Conservation (phyloP, 2,113 vertebrate genomes). For the Xiphophorus couchianus region DNA sequence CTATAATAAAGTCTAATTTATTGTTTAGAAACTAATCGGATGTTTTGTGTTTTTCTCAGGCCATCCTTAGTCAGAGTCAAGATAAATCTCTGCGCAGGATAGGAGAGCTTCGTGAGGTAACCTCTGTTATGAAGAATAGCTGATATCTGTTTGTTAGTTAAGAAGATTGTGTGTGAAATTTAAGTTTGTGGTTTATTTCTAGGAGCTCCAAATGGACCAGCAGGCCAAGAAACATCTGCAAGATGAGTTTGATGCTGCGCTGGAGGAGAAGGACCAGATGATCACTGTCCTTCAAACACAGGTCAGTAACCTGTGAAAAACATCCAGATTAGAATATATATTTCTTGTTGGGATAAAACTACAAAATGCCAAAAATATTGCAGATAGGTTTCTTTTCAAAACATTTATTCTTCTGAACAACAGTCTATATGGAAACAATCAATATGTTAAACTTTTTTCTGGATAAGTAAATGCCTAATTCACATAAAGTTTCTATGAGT, state of each 20-base stretch:
- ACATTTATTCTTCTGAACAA: too few relatives aligned
- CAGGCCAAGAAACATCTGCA: constrained; percentile 98
- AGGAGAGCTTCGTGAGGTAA: constrained; percentile 93
- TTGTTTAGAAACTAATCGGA: not conserved
- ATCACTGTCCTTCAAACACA: constrained; percentile 97
- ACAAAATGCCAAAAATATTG: too few relatives aligned
- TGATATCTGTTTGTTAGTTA: not conserved
- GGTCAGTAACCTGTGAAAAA: constrained; percentile 64
- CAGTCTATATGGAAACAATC: too few relatives aligned
- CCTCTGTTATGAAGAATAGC: not conserved
- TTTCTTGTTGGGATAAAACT: not conserved
- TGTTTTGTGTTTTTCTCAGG: constrained; percentile 71
- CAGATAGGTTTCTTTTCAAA: too few relatives aligned
- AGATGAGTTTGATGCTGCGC: constrained; percentile 93
- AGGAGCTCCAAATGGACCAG: constrained; percentile 99
- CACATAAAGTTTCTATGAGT: too few relatives aligned
- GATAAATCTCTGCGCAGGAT: constrained; percentile 96
- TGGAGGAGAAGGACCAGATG: constrained; percentile 96
- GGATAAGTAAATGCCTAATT: not conserved
- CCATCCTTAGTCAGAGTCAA: constrained; percentile 94
- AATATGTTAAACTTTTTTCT: not conserved
- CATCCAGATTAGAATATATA: not conserved
- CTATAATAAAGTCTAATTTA: fast-evolving
- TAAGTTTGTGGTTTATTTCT: constrained; percentile 8
- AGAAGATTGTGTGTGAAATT: not conserved